Evolutionary conservation across 2,888 invertebrate genomes (phyloP).

Genomic region (Mamestra brassicae): DNA sequence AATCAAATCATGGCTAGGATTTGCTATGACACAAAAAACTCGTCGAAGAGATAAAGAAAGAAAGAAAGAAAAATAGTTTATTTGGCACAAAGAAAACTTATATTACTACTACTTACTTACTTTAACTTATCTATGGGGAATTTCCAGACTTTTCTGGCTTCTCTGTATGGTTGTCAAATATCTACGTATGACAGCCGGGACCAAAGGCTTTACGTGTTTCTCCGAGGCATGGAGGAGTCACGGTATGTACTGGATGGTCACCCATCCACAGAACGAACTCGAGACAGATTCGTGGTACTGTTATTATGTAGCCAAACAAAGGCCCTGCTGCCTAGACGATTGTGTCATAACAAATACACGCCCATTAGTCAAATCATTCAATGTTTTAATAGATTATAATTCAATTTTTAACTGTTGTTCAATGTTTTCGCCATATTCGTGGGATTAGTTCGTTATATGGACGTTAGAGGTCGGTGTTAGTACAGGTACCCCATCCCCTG

Average conservation of each 20-base stretch:
- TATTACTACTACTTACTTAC: too few species aligned
- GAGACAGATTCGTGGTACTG: background rate
- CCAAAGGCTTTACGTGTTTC: background rate
- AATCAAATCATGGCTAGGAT: constrained; percentile 14
- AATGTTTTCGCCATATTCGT: constrained; percentile 51
- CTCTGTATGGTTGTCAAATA: too few species aligned
- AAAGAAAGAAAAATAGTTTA: too few species aligned
- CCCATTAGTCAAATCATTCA: constrained; percentile 49
- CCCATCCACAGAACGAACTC: background rate
- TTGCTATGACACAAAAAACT: constrained; percentile 40
- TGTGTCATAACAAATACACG: constrained; percentile 46
- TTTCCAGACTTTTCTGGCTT: too few species aligned
- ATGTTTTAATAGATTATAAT: constrained; percentile 60
- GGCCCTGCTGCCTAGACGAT: background rate
- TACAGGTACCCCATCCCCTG: constrained; percentile 31
- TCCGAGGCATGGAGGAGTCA: background rate
- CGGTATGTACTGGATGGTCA: background rate
- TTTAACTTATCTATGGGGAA: too few species aligned
- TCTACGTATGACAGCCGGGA: too few species aligned
- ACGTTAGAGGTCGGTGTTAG: constrained; percentile 60
- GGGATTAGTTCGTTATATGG: constrained; percentile 40
- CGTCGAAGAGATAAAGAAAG: too few species aligned
- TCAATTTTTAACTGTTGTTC: constrained; percentile 61
- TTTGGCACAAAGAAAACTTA: too few species aligned
- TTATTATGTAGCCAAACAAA: background rate